phyloP scores from a whole-genome alignment of 1,140 invertebrate species.

The Zaprionus inermis region DNA sequence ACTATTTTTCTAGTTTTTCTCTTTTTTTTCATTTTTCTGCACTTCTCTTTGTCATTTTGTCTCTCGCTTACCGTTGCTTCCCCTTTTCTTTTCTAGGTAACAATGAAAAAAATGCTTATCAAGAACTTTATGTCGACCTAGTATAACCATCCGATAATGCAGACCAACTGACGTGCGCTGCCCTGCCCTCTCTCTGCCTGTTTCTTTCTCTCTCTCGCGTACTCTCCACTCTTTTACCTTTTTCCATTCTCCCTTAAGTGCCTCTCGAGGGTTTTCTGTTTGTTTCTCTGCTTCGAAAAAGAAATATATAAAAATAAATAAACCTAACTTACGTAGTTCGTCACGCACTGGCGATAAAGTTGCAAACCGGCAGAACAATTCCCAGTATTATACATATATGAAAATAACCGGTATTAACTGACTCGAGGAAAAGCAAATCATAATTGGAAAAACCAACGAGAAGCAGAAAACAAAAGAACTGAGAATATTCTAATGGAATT shows the following conservation, averaged over 20 bases:
- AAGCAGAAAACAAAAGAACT: background rate
- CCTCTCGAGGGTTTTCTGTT: background rate
- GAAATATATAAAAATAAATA: background rate
- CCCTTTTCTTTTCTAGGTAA: background rate
- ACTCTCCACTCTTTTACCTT: background rate
- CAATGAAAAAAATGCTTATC: slow-evolving; percentile 11
- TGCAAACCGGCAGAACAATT: background rate
- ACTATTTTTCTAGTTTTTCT: background rate
- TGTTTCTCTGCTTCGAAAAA: slow-evolving; percentile 9
- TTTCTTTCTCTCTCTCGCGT: background rate
- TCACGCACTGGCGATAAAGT: slow-evolving; percentile 6
- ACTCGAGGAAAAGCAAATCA: background rate
- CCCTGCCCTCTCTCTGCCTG: background rate
- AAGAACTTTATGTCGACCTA: slow-evolving; percentile 22
- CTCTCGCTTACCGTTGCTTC: background rate
- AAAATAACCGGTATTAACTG: background rate
- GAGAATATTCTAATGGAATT: background rate
- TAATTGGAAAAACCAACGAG: background rate
- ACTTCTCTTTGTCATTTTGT: too few species aligned
- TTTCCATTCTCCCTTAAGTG: background rate
- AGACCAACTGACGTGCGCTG: background rate
- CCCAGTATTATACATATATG: background rate
- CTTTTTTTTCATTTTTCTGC: background rate
- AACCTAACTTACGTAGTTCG: slow-evolving; percentile 1
- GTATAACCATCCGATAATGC: slow-evolving; percentile 12